Base-by-base conservation (phyloP, 2,888 invertebrate genomes). In the Byasa hedistus region DNA sequence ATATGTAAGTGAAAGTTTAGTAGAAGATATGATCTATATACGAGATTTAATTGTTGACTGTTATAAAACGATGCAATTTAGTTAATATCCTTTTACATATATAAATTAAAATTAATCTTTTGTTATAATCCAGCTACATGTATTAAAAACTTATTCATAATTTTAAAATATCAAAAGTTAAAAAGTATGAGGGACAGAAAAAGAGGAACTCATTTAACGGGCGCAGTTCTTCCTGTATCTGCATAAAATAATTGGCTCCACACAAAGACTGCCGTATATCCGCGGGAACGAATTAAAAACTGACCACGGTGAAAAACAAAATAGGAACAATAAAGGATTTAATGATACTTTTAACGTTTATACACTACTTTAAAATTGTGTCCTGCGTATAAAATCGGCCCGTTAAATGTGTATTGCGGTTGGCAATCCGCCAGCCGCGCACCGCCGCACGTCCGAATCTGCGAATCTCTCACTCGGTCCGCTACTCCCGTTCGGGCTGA, bases 361-460 rank as follows among this genome's bases (percentile, higher is more conserved):
- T 83, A 79, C 80, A 83, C 79, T 85, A 84, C 83, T 89, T 87
- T 84, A 85, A 85, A 88, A 86, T 84, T 81, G 85, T 86, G 85
- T 85, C 81, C 84, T 84, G 84, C 82, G 84, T 83, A 85, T 85
- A 86, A 86, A 88, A 86, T 82, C 80, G 81, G 73, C 75, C 79
- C 78, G 82, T 85, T 82, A 83, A 85, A 84, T 82, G 82, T 84
- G 81, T 87, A 87, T 85, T 82, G 85, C 79, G 84, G 84, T 83
- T 90, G 90, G 90, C 84, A 70, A 65, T 65, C 69, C 72, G 87
- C 90, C 90, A 90, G 69, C 72, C 80, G 78, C 81, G 84, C 82
- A 81, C 78, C 73, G 74, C 73, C 79, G 76, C 80, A 82, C 80
- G 82, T 81, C 77, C 77, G 77, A 82, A 78, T 82, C 82, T 79